Base-by-base conservation (phyloP, 1,140 invertebrate genomes). In the Procambarus virginalis region DNA sequence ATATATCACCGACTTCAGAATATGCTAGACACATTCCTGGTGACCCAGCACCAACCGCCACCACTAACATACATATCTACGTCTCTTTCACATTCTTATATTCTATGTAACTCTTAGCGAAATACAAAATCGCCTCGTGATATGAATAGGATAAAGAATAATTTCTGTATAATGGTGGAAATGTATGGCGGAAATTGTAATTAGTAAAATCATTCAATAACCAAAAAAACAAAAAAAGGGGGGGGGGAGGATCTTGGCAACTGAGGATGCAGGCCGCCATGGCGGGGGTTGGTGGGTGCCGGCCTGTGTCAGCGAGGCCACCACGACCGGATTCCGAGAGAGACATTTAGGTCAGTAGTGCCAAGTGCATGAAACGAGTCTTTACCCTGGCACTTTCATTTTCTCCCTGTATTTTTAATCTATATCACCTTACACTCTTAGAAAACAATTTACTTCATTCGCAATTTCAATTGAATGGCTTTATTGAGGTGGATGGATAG, bases 301-400 rank as follows among this genome's bases (percentile, higher is more conserved):
- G 78, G 78, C n/a, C 34, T 64, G 45, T 46, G 64, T 20, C 81
- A 70, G 58, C 3, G 60, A 86, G 85, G 77, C 85, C 85, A 79
- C 85, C 45, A 86, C 60, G 58, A 86, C 85, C 75, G 84, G 75
- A 60, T 77, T 86, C 60, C 84, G 17, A 8, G 75, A n/a, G 17
- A 51, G 55, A 22, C 49, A 60, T 81, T 60, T 68, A 48, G 80
- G 80, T 86, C 85, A 86, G 76, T 79, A 70, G 85, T 86, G 85
- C 85, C 85, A 86, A 86, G 85, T 68, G 58, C 85, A 86, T 48
- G 85, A 78, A 20, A 45, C n/a, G 34, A 73, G 60, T 9, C 48
- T 84, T n/a, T 20, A n/a, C 46, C 17, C 81, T 64, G 64, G 64
- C 64, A 34, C 64, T 34, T 73, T 84, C 20, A 20, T 45, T 84